phyloP scores from a whole-genome alignment of 2,888 invertebrate species.

The Zaprionus bogoriensis region DNA sequence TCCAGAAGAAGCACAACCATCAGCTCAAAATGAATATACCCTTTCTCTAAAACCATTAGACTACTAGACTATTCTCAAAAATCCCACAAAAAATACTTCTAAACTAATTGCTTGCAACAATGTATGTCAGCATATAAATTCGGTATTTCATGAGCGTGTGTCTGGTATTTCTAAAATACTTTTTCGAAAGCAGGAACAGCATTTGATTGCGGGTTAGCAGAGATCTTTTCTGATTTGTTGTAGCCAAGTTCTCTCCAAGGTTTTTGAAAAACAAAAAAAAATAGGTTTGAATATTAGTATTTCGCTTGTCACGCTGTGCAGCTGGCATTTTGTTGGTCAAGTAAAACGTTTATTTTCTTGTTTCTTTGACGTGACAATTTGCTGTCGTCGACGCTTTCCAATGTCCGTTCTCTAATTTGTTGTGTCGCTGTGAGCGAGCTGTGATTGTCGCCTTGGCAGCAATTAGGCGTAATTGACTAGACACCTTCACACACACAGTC shows the following conservation, averaged over 20 bases:
- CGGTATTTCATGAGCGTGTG: background rate
- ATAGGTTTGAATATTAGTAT: background rate
- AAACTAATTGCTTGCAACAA: too few relatives aligned
- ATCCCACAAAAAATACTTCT: too few relatives aligned
- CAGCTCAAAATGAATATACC: too few relatives aligned
- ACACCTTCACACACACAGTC: conserved; percentile 17
- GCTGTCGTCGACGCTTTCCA: conserved; percentile 21
- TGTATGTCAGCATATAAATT: too few relatives aligned
- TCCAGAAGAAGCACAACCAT: too few relatives aligned
- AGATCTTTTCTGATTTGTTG: background rate
- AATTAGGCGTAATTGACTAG: conserved; percentile 57
- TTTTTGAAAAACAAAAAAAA: too few relatives aligned
- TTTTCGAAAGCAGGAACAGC: background rate
- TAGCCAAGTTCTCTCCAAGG: background rate
- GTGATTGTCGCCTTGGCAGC: conserved; percentile 60
- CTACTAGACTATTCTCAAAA: too few relatives aligned
- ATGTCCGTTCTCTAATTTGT: conserved; percentile 15
- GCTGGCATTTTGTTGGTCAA: background rate
- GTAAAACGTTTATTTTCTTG: background rate
- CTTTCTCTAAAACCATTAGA: too few relatives aligned
- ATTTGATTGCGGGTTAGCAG: background rate
- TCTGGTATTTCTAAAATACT: background rate
- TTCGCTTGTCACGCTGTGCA: background rate
- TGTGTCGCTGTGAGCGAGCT: background rate
- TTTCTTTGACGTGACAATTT: conserved; percentile 15